Conservation (phyloP, 2,113 vertebrate genomes). For the Parus major region DNA sequence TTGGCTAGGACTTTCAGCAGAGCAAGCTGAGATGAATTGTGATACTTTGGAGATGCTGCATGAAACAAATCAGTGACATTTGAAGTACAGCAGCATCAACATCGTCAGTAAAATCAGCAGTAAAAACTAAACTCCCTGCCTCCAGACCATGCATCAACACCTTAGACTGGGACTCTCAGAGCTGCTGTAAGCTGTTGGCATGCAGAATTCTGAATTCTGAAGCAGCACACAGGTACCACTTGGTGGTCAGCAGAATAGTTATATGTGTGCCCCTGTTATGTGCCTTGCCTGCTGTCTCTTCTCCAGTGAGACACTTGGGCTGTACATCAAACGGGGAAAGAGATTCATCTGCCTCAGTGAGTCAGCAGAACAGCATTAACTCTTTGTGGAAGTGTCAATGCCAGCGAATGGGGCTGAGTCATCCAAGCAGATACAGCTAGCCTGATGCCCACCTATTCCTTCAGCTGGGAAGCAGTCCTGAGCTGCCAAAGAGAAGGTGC, state of each 20-base stretch:
- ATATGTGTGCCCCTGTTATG: not conserved
- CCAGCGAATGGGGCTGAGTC: not conserved
- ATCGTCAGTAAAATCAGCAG: not conserved
- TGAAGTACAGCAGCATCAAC: not conserved
- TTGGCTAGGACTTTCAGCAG: slow-evolving; percentile 1
- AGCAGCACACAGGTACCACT: not conserved
- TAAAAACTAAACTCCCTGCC: not conserved
- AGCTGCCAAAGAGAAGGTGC: not conserved
- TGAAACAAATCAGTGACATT: not conserved
- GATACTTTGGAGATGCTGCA: not conserved
- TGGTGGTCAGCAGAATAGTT: not conserved
- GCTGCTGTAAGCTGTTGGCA: not conserved
- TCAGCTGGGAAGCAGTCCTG: not conserved
- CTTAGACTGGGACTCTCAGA: not conserved
- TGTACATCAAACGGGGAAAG: not conserved
- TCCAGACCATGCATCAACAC: not conserved
- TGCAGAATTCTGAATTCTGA: not conserved
- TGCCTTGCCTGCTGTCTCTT: not conserved
- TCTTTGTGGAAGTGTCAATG: not conserved
- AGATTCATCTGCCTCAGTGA: not conserved
- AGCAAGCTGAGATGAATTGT: not conserved
- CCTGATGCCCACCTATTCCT: not conserved
- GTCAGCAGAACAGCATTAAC: slow-evolving; percentile 35
- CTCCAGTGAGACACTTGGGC: not conserved
- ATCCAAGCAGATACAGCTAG: not conserved